Percentiles rank a stretch among this genome's conserved stretches.
These are phyloP conservation scores for Oncorhynchus kisutch DNA, from an alignment of 2,113 vertebrate species.

Conservation along the genomic window DNA sequence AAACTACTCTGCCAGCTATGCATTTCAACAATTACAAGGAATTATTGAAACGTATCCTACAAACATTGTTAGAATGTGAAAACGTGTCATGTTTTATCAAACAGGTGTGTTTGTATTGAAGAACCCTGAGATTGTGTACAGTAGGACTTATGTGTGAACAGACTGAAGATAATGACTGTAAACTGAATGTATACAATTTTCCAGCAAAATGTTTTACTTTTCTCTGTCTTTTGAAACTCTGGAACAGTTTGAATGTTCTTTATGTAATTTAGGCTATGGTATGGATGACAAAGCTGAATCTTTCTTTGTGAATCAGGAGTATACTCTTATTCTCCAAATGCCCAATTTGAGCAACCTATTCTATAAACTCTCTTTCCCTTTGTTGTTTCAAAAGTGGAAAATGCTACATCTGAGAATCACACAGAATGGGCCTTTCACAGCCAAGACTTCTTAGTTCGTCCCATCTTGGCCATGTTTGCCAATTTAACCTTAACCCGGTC, in stretches of 20 bases:
- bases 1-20: too few relatives aligned
- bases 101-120: too few relatives aligned
- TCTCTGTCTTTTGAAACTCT: background rate
- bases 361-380: background rate
- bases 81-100: too few relatives aligned
- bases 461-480: conserved; percentile 49
- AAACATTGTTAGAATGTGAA: too few relatives aligned
- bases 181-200: background rate
- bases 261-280: background rate
- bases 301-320: background rate
- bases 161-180: background rate
- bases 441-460: conserved; percentile 60
- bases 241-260: too few relatives aligned
- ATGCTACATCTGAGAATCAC: background rate
- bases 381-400: background rate
- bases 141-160: too few relatives aligned
- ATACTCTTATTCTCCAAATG: background rate
- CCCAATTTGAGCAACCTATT: background rate
- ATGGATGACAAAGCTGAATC: background rate
- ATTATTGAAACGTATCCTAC: too few relatives aligned
- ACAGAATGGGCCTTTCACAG: conserved; percentile 40
- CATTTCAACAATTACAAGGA: too few relatives aligned
- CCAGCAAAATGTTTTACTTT: background rate
- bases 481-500: conserved; percentile 49
- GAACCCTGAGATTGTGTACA: too few relatives aligned